phyloP scores from a whole-genome alignment of 2,888 invertebrate genomes.

The Anthophora plumipes region DNA sequence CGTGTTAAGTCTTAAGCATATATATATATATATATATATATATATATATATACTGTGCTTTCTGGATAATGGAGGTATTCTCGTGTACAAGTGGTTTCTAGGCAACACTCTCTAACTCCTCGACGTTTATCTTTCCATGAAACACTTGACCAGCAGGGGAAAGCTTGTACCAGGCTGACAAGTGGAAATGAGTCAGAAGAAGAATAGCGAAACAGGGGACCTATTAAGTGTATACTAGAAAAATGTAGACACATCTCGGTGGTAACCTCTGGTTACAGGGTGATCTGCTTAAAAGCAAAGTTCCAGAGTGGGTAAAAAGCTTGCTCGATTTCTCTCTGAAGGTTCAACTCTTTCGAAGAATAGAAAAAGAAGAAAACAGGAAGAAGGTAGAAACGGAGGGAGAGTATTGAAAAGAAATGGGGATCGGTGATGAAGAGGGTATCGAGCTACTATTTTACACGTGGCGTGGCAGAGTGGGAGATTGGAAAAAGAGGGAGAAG shows the following conservation, averaged over 20 bases:
- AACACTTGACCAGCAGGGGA: constrained; percentile 4
- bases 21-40: too few species aligned
- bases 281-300: constrained; percentile 8
- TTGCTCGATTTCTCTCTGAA: constrained; percentile 12
- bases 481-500: constrained; percentile 27
- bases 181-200: not conserved
- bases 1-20: not conserved
- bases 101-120: not conserved
- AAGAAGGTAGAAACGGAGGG: constrained; percentile 24
- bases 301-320: not conserved
- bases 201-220: not conserved
- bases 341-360: constrained; percentile 30
- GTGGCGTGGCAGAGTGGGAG: constrained; percentile 28
- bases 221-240: not conserved
- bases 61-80: not conserved
- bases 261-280: too few species aligned
- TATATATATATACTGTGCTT: not conserved
- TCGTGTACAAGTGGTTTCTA: not conserved
- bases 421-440: constrained; percentile 57
- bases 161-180: not conserved
- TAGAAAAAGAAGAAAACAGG: too few species aligned
- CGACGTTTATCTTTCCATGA: not conserved
- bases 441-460: constrained; percentile 68
- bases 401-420: not conserved
- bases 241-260: not conserved